Conservation (phyloP, 2,797 vertebrate genomes). For the Platyrinchus mystaceus region DNA sequence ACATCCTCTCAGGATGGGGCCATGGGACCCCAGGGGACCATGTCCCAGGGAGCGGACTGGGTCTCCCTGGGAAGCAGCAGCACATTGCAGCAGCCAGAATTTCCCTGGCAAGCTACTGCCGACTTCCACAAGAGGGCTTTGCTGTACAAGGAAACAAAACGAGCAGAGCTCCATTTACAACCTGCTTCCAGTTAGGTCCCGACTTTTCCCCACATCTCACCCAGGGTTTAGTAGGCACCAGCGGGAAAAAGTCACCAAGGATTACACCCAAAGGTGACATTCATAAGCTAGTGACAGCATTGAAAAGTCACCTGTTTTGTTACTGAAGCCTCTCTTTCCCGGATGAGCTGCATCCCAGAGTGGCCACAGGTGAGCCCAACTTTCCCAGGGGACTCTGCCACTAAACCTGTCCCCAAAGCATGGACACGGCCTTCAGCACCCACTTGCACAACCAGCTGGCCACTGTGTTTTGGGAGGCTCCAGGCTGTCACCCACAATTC, state of each 20-base stretch:
- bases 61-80: neutral
- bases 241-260: neutral
- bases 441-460: neutral
- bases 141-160: constrained; percentile 13
- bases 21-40: neutral
- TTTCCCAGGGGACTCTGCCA: neutral
- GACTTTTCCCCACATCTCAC: neutral
- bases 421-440: accelerated
- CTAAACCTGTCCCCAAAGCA: neutral
- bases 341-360: neutral
- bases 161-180: neutral
- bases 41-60: neutral
- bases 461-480: accelerated
- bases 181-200: neutral
- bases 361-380: neutral
- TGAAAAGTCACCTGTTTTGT: neutral
- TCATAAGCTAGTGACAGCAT: accelerated
- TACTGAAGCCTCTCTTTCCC: neutral
- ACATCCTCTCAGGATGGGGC: neutral
- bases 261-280: neutral
- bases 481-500: neutral
- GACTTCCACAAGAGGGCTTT: constrained; percentile 65
- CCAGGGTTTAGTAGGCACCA: neutral
- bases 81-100: neutral
- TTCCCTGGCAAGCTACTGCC: constrained; percentile 2